A percentile compares a stretch with the other conserved stretches of the same genome.
These are phyloP conservation scores for Rosalia funebris DNA, from an alignment of 2,888 invertebrate genomes.

Conservation along the genomic window DNA sequence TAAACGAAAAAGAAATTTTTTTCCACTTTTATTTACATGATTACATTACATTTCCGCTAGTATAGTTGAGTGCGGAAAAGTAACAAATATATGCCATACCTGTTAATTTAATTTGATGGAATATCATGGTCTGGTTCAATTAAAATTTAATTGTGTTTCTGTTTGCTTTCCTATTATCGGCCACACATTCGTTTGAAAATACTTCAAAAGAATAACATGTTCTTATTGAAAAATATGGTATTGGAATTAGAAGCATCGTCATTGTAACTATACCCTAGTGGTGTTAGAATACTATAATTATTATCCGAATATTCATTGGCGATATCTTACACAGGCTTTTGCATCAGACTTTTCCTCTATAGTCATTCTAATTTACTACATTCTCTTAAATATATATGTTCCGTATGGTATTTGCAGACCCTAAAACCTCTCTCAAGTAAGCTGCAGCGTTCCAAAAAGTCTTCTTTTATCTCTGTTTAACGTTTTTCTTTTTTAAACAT, in stretches of 20 bases:
- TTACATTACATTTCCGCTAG: too few relatives aligned
- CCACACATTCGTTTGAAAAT: constrained; percentile 36
- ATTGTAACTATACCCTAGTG: constrained; percentile 59
- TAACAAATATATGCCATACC: too few relatives aligned
- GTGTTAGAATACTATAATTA: constrained; percentile 59
- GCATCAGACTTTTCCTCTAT: constrained; percentile 52
- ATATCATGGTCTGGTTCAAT: too few relatives aligned
- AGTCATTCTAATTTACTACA: constrained; percentile 54
- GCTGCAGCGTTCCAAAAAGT: constrained; percentile 77
- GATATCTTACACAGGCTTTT: constrained; percentile 44
- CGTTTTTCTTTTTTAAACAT: constrained; percentile 65
- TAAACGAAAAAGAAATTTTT: too few relatives aligned
- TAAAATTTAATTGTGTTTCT: too few relatives aligned
- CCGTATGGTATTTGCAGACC: constrained; percentile 49
- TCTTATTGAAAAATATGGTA: constrained; percentile 61
- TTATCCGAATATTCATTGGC: constrained; percentile 55
- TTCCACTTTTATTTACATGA: too few relatives aligned
- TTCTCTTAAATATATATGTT: constrained; percentile 51
- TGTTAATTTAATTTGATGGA: too few relatives aligned
- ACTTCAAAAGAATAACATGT: constrained; percentile 46
- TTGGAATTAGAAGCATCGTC: constrained; percentile 62
- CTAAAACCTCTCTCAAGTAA: constrained; percentile 69
- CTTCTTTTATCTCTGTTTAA: constrained; percentile 74
- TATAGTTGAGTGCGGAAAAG: too few relatives aligned
- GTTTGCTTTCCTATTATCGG: constrained; percentile 5